Percentiles rank a stretch among this genome's conserved stretches.
These are phyloP conservation scores for Sebastes jordani DNA, from an alignment of 2,797 vertebrate species.

Conservation along the genomic window DNA sequence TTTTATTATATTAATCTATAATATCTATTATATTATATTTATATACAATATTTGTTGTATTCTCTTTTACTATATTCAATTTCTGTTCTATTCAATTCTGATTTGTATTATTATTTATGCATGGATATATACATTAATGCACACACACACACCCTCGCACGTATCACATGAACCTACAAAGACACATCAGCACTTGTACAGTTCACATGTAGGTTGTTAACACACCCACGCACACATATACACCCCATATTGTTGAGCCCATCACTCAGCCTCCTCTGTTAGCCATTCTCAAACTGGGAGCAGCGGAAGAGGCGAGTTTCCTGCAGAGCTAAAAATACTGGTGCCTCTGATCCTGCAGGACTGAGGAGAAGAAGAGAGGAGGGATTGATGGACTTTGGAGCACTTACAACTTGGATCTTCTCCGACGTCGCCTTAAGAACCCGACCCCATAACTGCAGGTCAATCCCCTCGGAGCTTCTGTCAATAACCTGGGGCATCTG, in stretches of 20 bases:
- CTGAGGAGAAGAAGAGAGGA: conserved; percentile 10
- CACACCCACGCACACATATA: conserved; percentile 10
- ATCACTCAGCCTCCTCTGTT: conserved; percentile 43
- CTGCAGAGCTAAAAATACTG: conserved; percentile 78
- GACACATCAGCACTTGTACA: neutral
- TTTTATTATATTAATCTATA: neutral
- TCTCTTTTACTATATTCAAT: neutral
- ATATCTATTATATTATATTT: neutral
- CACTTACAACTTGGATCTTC: conserved; percentile 86
- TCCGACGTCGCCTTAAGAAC: conserved; percentile 83
- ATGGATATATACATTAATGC: neutral
- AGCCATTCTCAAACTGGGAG: conserved; percentile 45
- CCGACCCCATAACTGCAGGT: conserved; percentile 88
- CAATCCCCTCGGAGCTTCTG: conserved; percentile 81
- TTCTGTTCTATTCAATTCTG: neutral
- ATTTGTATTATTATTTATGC: neutral
- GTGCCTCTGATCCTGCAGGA: conserved; percentile 40
- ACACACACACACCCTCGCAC: neutral
- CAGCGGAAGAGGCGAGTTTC: conserved; percentile 72
- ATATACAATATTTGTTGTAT: neutral
- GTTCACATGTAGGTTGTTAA: neutral
- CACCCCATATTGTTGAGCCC: conserved; percentile 20
- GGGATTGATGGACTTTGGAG: conserved; percentile 15
- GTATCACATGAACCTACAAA: neutral
- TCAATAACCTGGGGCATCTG: conserved; percentile 92